Evolutionary conservation across 2,888 invertebrate species (phyloP).

Genomic region (Falcaria lacertinaria): DNA sequence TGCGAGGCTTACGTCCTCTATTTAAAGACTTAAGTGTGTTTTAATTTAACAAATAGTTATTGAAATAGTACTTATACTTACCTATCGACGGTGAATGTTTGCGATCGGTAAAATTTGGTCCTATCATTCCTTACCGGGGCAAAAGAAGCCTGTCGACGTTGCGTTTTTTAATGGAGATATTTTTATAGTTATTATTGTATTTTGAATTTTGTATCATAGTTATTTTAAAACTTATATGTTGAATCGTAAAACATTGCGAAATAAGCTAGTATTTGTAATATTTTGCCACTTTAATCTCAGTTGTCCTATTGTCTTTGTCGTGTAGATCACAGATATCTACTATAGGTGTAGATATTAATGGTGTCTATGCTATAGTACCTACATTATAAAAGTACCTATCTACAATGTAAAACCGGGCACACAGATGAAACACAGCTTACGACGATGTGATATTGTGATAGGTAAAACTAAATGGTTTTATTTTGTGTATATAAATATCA

Average conservation of each 20-base stretch:
- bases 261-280: constrained; percentile 13
- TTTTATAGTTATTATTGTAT: constrained; percentile 37
- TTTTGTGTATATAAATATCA: constrained; percentile 70
- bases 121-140: constrained; percentile 83
- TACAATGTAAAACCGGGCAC: constrained; percentile 62
- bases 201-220: constrained; percentile 12
- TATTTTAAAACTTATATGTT: not conserved
- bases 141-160: constrained; percentile 33
- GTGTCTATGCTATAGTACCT: not conserved
- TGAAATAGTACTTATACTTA: constrained; percentile 21
- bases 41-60: constrained; percentile 38
- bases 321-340: too few relatives aligned
- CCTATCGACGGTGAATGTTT: constrained; percentile 39
- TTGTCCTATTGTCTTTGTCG: constrained; percentile 6
- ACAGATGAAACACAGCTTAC: constrained; percentile 65
- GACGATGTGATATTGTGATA: constrained; percentile 75
- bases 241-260: too few relatives aligned
- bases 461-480: constrained; percentile 65
- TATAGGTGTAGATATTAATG: too few relatives aligned
- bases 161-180: constrained; percentile 38
- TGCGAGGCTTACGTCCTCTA: constrained; percentile 32
- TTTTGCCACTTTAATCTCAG: constrained; percentile 22
- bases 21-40: constrained; percentile 57
- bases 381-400: constrained; percentile 25
- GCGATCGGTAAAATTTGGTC: constrained; percentile 82